Base-by-base conservation (phyloP, 2,113 vertebrate genomes). In the Onychostruthus taczanowskii region DNA sequence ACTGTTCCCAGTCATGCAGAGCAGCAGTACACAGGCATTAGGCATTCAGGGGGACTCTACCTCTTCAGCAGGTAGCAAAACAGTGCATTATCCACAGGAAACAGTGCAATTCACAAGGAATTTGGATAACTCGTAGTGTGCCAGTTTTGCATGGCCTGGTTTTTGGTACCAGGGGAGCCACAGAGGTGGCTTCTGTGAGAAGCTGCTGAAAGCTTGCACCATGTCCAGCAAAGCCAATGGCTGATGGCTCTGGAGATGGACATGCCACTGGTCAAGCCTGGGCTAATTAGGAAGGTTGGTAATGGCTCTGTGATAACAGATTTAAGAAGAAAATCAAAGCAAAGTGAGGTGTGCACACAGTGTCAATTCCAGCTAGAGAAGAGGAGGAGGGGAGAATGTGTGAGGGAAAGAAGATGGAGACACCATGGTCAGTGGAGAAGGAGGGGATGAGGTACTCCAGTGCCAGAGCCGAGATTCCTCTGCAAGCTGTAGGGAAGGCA, bases 391-490 rank as follows among this genome's bases (percentile, higher is more conserved):
- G 27, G 58, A 55, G 49, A 39, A 63, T 0, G 2, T 10, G 9
- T 33, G 22, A 46, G 28, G 28, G 28, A 44, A 55, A 39, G 18
- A 63, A 15, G 41, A 18, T 19, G 58, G 55, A 58, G 13, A n/a
- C n/a, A 64, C 18, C 59, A 55, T 14, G 18, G 59, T 33, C 28
- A 39, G 49, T 12, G 33, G 3, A 55, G 58, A 31, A 63, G 47
- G 39, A 84, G 41, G 39, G 28, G 1, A 63, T 21, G 33, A 83
- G 39, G 16, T 35, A 13, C 39, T 53, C 17, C 37, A 52, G 26
- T 0, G 0, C 27, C 1, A 0, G 33, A 37, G 33, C 27, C 0
- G 1, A 62, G 56, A 8, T 37, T 37, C 17, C 33, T 46, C 13
- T 53, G 39, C 56, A 53, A n/a, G 39, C 47, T 0, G 1, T 37